These are phyloP conservation scores for Athalia cordata DNA, from an alignment of 2,888 invertebrate genomes.

Conservation along the genomic window DNA sequence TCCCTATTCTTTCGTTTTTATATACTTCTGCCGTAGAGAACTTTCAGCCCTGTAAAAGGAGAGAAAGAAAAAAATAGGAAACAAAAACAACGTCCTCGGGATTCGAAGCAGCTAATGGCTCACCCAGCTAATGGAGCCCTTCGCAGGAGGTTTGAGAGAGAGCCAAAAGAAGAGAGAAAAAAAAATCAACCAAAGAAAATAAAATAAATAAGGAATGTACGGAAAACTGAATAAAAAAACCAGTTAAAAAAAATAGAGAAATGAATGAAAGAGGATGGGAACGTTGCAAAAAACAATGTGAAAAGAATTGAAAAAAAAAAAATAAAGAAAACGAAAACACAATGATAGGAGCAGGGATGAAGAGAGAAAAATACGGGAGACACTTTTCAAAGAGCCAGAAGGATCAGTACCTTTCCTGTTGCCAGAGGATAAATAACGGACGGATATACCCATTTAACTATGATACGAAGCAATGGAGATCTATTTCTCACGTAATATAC, in stretches of 20 bases:
- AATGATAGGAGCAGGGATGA: not conserved
- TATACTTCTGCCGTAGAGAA: slow-evolving; percentile 25
- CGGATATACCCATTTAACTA: too few relatives aligned
- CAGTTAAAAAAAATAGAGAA: not conserved
- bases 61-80: not conserved
- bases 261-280: not conserved
- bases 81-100: slow-evolving; percentile 21
- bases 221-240: not conserved
- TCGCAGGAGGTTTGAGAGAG: slow-evolving; percentile 43
- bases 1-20: slow-evolving; percentile 28
- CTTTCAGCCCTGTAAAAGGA: slow-evolving; percentile 4
- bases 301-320: not conserved
- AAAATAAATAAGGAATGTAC: not conserved
- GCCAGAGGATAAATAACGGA: too few relatives aligned
- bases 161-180: slow-evolving; percentile 34
- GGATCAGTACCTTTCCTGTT: not conserved
- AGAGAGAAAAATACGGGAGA: slow-evolving; percentile 11
- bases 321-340: too few relatives aligned
- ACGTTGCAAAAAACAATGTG: not conserved
- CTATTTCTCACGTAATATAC: too few relatives aligned
- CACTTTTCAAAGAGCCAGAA: slow-evolving; percentile 2
- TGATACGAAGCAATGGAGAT: too few relatives aligned
- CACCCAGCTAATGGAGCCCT: slow-evolving; percentile 43
- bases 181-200: not conserved
- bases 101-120: slow-evolving; percentile 39